Conservation (phyloP, 2,888 invertebrate species). For the Synergus japonicus region DNA sequence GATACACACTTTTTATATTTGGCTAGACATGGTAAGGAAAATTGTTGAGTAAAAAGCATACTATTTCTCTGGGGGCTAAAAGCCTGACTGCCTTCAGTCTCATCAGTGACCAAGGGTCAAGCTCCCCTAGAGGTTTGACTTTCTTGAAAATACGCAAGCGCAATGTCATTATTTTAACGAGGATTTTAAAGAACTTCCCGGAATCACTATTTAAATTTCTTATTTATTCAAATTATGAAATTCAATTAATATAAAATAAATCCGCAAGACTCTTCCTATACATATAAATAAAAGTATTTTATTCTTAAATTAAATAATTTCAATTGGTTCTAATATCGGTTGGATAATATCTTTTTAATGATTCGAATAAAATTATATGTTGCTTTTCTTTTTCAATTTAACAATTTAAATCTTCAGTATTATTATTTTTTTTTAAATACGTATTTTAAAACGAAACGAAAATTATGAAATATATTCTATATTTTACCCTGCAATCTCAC, state of each 20-base stretch:
- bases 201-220: constrained; percentile 9
- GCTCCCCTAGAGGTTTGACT: constrained; percentile 63
- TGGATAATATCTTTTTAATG: too few species aligned
- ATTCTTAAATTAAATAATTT: too few species aligned
- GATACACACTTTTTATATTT: constrained; percentile 73
- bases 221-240: background rate
- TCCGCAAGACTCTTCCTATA: too few species aligned
- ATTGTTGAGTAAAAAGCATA: constrained; percentile 75
- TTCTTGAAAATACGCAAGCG: constrained; percentile 65
- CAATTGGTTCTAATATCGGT: too few species aligned
- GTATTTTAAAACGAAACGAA: background rate
- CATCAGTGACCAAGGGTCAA: constrained; percentile 76
- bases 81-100: constrained; percentile 65
- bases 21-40: constrained; percentile 72
- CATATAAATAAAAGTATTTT: too few species aligned
- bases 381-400: background rate
- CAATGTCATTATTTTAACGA: constrained; percentile 41
- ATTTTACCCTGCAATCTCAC: constrained; percentile 55
- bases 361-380: background rate
- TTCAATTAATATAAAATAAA: too few species aligned
- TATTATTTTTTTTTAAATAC: background rate
- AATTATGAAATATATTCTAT: background rate
- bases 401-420: background rate
- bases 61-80: constrained; percentile 52
- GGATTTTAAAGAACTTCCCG: background rate